phyloP scores from a whole-genome alignment of 2,113 vertebrate species.

The Cebus imitator region DNA sequence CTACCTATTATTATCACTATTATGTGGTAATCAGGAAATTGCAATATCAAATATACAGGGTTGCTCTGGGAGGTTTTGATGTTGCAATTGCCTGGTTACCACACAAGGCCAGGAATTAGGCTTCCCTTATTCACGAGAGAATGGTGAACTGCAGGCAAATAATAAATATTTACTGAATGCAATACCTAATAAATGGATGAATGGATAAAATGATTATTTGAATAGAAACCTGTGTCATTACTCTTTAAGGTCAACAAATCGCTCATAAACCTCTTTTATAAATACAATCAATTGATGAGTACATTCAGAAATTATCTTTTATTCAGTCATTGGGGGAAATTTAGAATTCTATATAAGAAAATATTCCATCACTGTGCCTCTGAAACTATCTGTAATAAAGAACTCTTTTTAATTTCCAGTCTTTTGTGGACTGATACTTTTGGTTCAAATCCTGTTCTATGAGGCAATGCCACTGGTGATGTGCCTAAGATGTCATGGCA shows the following conservation, averaged over 20 bases:
- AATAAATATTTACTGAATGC: neutral
- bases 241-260: slow-evolving; percentile 6
- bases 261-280: neutral
- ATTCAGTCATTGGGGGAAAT: neutral
- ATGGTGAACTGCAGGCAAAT: neutral
- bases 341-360: neutral
- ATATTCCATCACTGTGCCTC: neutral
- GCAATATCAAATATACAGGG: too few relatives aligned
- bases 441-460: neutral
- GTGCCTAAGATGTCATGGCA: neutral
- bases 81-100: neutral
- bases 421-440: neutral
- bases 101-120: neutral
- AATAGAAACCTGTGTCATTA: neutral
- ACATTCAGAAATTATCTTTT: neutral
- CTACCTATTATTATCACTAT: neutral
- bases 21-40: too few relatives aligned
- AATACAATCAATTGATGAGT: neutral
- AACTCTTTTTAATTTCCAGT: neutral
- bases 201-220: slow-evolving; percentile 4
- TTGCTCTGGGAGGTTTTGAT: too few relatives aligned
- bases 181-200: neutral
- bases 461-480: neutral
- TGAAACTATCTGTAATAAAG: neutral
- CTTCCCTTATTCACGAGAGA: neutral